Base-by-base conservation (phyloP, 1,140 invertebrate species). In the Drosophila sechellia region DNA sequence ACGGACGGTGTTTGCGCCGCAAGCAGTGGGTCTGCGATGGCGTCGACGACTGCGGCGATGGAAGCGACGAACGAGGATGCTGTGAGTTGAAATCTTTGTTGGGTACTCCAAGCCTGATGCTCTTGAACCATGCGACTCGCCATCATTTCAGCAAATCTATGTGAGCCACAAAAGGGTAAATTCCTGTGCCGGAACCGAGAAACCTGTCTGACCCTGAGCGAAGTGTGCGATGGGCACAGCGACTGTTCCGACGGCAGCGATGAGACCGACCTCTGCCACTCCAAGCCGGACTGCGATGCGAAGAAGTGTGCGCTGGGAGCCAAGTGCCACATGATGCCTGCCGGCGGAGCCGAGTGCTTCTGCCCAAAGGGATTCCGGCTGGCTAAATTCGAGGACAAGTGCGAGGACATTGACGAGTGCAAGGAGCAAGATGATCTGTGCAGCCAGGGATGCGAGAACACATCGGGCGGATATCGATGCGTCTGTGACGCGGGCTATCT, bases 401-500 rank as follows among this genome's bases (percentile, higher is more conserved):
- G 93, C 73, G 63, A 73, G 93, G 97, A 98, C 90, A 95, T 97
- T 15, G 93, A 98, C 91, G 97, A 98, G 92, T 98, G 97, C 90
- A 46, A 75, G 55, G 93, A 95, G 58, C 39, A 15, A 0, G 48
- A 35, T 46, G 95, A 96, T 8, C 92, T 94, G 0, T 99, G 98
- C 79, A 96, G 96, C 58, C 98, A 99, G 90, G 90, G 92, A 50
- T 99, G 98, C 83, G 91, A 94, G 17, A 98, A 99, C 87, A 94
- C 92, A 0, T 93, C 93, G 0, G 97, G 97, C 0, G 95, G 94
- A 1, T 98, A 95, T 87, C 93, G 92, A 5, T 99, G 98, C 87
- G 93, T 93, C 40, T 99, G 98, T 92, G 95, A 96, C 22, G 90
- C 94, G 0, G 96, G 95, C 0, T 99, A 97, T 85, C 93, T 93